Evolutionary conservation across 53 echinoderm and acorn worm genomes (phyloP).

Genomic region (Luidia sarsii): DNA sequence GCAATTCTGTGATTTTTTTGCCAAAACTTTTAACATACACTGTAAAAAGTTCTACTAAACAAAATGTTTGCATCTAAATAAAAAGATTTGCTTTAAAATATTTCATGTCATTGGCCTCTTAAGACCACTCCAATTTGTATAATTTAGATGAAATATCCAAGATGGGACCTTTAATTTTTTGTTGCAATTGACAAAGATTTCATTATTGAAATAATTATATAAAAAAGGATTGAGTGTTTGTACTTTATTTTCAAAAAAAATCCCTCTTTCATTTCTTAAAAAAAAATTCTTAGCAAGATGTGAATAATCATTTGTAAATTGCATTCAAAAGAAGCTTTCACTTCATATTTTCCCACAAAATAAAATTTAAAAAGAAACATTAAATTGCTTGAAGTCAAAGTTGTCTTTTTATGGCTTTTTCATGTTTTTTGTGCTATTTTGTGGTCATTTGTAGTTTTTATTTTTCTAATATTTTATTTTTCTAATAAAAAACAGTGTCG

Average conservation of each 20-base stretch:
- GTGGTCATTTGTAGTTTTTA: no score
- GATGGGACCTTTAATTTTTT: neutral
- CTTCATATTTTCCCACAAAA: neutral
- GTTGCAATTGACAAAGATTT: neutral
- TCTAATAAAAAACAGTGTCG: neutral
- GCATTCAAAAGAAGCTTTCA: neutral
- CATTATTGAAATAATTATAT: neutral
- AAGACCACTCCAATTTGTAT: neutral
- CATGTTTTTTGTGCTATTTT: neutral
- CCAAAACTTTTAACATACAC: neutral
- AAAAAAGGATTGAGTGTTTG: neutral
- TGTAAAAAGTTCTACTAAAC: no score
- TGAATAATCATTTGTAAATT: neutral
- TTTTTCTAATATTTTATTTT: no score
- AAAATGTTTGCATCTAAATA: neutral
- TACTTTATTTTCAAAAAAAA: neutral
- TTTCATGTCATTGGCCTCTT: neutral
- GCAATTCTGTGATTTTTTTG: neutral
- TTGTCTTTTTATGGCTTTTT: neutral
- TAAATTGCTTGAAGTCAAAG: neutral
- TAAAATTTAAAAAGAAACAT: neutral
- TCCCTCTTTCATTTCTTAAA: neutral
- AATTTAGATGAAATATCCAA: neutral
- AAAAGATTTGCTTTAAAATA: neutral
- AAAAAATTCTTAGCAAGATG: neutral